Base-by-base conservation (phyloP, 2,888 invertebrate species). In the Electrophaes corylata region DNA sequence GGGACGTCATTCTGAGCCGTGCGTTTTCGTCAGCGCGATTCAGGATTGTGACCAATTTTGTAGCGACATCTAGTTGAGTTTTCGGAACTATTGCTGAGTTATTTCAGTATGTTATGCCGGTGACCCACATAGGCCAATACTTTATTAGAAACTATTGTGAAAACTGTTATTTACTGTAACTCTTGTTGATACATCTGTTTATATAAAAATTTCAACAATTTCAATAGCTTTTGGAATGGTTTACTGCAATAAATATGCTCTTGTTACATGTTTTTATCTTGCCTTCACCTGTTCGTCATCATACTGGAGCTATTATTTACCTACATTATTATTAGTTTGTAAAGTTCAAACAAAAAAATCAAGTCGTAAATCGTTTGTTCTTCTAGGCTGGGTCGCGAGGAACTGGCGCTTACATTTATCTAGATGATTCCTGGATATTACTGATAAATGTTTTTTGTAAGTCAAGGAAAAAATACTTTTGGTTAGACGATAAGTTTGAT, bases 21-120 rank as follows among this genome's bases (percentile, higher is more conserved):
- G 26, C 18, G 48, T 48, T 48, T 46, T 48, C 40, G 49, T 40
- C 39, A 41, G 41, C 50, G 50, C 50, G 50, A 50, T 41, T 41
- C 31, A 50, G 41, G 4, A 43, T 43, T 18, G 16, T 20, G 33
- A 16, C 5, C n/a, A 14, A 35, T 33, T 31, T 51, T 35, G 16
- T 14, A 51, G 50, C 43, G 50, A 31, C 50, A 51, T 43, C 50
- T 51, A 51, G 50, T 51, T 51, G 10, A 20, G 12, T 23, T 43
- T 43, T 14, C 0, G 4, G 33, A 33, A 51, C 33, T 43, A 50
- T 11, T 18, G n/a, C 0, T n/a, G 8, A 6, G 8, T 37, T 49
- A 40, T 49, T 19, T 49, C 12, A 12, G 18, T 26, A 26, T 48
- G 48, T 26, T 35, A 44, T 52, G 51, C 23, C 20, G 14, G 16